These are phyloP conservation scores for Sisor rabdophorus DNA, from an alignment of 2,113 vertebrate genomes.

Conservation along the genomic window DNA sequence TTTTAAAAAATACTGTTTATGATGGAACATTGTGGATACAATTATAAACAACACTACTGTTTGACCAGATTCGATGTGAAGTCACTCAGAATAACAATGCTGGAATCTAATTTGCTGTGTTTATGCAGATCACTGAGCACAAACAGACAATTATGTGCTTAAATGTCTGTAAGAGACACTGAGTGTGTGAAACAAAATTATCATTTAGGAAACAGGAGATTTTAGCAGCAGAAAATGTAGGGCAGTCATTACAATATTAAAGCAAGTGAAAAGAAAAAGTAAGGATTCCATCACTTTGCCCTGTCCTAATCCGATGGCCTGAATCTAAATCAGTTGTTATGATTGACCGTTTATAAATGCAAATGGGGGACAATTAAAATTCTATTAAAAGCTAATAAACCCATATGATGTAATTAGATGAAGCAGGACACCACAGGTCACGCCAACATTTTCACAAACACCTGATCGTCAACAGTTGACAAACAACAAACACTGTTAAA, in stretches of 20 bases:
- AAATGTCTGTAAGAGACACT: neutral
- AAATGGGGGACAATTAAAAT: neutral
- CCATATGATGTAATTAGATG: neutral
- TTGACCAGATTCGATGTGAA: neutral
- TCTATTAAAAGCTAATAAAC: neutral
- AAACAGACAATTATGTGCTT: constrained; percentile 3
- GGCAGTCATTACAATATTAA: too few species aligned
- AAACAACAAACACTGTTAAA: neutral
- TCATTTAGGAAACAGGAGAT: neutral
- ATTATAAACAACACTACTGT: neutral
- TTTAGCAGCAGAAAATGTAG: neutral
- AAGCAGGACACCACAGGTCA: neutral
- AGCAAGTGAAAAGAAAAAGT: neutral
- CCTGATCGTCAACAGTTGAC: neutral
- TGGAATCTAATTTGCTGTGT: neutral
- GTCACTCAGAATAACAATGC: neutral
- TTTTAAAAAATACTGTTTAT: neutral
- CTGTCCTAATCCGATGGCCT: neutral
- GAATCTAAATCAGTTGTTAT: neutral
- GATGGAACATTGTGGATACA: neutral
- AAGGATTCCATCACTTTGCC: neutral
- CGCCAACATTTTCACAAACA: neutral
- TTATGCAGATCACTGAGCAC: constrained; percentile 7
- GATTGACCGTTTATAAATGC: neutral
- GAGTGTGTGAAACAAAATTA: neutral